Base-by-base conservation (phyloP, 1,140 invertebrate genomes). In the Sycophaga agraensis region DNA sequence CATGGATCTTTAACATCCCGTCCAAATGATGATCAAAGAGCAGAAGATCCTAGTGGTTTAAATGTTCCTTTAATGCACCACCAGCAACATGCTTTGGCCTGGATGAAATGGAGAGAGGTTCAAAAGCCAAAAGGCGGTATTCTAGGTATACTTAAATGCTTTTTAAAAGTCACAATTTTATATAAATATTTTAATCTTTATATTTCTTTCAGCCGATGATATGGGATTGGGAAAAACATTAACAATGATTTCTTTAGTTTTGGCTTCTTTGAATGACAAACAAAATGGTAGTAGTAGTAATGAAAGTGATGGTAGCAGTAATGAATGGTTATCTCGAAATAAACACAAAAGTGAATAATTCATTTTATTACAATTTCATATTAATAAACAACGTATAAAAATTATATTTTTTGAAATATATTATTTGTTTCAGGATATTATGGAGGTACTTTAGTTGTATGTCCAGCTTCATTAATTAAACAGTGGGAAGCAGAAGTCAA, bases 211-310 rank as follows among this genome's bases (percentile, higher is more conserved):
- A 86, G 94, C 94, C 51, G 95, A 97, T 82, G 95, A 97, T 74
- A 98, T 98, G 95, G 96, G 96, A 26, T 78, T 94, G 0, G 93
- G 93, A 0, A 97, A 98, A 79, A 98, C 96, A 0, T 76, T 98
- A 5, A 94, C 92, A 0, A 94, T 96, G 89, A 93, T 98, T 62
- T 86, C 94, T 0, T 75, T 96, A 4, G 65, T 80, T 8, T 50
- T 80, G 8, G 43, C 58, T 1, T 61, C 50, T 26, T 83, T 93
- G 54, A 67, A 66, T 70, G 60, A 67, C 50, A 56, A 72, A 8
- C 62, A 66, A 21, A 63, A 68, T 4, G 66, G 72, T 34, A 63
- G 73, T 0, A 65, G 59, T 55, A 68, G 73, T 14, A 17, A 16
- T 16, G 31, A 11, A 9, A 53, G 55, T 34, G 59, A 72, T 6